Conservation (phyloP, 2,113 vertebrate species). For the Oenanthe melanoleuca region DNA sequence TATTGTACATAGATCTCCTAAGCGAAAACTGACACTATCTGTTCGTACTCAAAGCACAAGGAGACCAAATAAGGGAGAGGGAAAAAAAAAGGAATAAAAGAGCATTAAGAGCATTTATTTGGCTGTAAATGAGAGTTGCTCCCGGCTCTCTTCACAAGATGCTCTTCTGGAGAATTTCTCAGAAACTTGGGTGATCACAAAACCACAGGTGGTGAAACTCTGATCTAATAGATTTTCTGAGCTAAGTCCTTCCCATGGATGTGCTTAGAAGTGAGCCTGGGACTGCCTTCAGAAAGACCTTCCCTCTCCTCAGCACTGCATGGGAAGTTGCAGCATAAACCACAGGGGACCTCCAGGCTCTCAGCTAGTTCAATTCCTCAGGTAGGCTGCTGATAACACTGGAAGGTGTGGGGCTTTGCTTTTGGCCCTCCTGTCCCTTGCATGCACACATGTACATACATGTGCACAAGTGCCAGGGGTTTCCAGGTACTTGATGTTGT, state of each 20-base stretch:
- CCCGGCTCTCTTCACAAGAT: not conserved
- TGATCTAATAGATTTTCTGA: not conserved
- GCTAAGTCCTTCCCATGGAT: not conserved
- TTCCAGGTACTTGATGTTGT: not conserved
- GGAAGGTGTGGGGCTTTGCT: not conserved
- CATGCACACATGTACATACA: fast-evolving
- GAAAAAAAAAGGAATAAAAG: not conserved
- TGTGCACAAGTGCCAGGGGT: not conserved
- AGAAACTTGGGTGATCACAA: not conserved
- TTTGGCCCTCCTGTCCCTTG: not conserved
- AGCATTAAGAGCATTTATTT: not conserved
- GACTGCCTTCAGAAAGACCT: not conserved
- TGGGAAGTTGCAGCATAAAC: not conserved
- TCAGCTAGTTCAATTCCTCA: not conserved
- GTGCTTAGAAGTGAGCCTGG: not conserved
- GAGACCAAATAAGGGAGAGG: not conserved
- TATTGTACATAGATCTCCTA: not conserved
- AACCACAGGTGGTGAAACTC: not conserved
- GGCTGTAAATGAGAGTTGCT: not conserved
- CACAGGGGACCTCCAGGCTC: not conserved
- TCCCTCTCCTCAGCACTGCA: fast-evolving
- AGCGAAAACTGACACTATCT: not conserved
- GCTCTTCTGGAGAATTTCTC: not conserved
- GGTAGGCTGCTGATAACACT: not conserved
- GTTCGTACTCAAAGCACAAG: not conserved